Evolutionary conservation across 2,113 vertebrate genomes (phyloP).

Genomic region (Cisticola juncidis): DNA sequence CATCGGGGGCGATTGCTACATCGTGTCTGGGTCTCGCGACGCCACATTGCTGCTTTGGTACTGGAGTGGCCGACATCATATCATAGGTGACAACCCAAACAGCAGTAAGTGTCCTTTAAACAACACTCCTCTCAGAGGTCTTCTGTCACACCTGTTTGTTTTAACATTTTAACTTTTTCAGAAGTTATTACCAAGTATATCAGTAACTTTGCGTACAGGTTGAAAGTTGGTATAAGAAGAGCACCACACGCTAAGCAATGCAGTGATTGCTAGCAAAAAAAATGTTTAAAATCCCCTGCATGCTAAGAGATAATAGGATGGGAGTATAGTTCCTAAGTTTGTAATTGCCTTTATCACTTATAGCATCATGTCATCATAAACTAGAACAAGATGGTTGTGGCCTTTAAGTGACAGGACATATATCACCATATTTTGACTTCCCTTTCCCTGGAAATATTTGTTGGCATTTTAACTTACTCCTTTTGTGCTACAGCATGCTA

Average conservation of each 20-base stretch:
- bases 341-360: background rate
- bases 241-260: background rate
- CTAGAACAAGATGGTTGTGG: background rate
- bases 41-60: constrained; percentile 97
- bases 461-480: constrained; percentile 23
- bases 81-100: constrained; percentile 97
- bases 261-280: background rate
- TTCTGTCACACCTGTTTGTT: background rate
- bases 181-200: background rate
- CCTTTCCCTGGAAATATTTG: background rate
- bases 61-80: constrained; percentile 97
- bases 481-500: constrained; percentile 1
- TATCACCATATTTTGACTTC: constrained; percentile 51
- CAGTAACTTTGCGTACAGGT: background rate
- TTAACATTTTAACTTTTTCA: background rate
- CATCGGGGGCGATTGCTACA: constrained; percentile 97
- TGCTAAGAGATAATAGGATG: background rate
- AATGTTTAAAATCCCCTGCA: background rate
- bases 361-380: background rate
- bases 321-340: background rate
- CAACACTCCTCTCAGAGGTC: background rate
- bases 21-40: constrained; percentile 94
- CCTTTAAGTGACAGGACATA: constrained; percentile 22
- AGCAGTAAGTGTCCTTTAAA: constrained; percentile 85
- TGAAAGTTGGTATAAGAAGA: background rate